phyloP scores from a whole-genome alignment of 2,888 invertebrate genomes.

The Nebria salina region DNA sequence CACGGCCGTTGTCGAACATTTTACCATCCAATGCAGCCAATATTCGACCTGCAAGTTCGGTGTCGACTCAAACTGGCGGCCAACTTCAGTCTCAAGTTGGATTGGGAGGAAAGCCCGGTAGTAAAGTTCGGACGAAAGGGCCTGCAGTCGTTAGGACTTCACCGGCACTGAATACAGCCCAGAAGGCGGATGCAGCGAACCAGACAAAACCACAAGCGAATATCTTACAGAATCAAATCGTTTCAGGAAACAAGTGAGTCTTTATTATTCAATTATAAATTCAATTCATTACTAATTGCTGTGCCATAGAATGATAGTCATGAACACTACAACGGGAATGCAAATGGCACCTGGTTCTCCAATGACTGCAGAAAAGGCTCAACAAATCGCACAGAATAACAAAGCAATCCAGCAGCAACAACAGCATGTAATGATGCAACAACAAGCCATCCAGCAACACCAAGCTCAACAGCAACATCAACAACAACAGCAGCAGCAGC shows the following conservation, averaged over 20 bases:
- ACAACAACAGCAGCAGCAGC: slow-evolving; percentile 67
- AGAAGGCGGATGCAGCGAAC: slow-evolving; percentile 78
- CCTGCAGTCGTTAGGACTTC: slow-evolving; percentile 71
- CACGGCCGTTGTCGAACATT: slow-evolving; percentile 60
- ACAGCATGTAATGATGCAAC: slow-evolving; percentile 58
- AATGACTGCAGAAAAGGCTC: slow-evolving; percentile 67
- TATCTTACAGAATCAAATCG: slow-evolving; percentile 64
- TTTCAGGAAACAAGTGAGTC: slow-evolving; percentile 66
- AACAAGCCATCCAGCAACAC: slow-evolving; percentile 64
- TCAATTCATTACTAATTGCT: not conserved
- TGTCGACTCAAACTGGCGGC: slow-evolving; percentile 82
- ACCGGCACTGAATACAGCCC: slow-evolving; percentile 72
- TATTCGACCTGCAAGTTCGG: slow-evolving; percentile 81
- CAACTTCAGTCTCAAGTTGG: slow-evolving; percentile 66
- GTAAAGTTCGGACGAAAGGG: slow-evolving; percentile 76
- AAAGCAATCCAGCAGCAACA: slow-evolving; percentile 60
- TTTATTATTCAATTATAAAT: slow-evolving; percentile 23
- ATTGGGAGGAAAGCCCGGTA: slow-evolving; percentile 66
- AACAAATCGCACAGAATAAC: slow-evolving; percentile 63
- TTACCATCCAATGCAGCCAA: slow-evolving; percentile 67
- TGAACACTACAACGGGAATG: slow-evolving; percentile 69
- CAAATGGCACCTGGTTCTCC: slow-evolving; percentile 68
- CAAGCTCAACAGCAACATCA: slow-evolving; percentile 65
- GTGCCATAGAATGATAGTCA: slow-evolving; percentile 65
- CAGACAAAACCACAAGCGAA: slow-evolving; percentile 71